Percentiles rank a stretch among this genome's conserved stretches.
phyloP scores from a whole-genome alignment of 1,140 invertebrate genomes.

The Diabrotica virgifera region DNA sequence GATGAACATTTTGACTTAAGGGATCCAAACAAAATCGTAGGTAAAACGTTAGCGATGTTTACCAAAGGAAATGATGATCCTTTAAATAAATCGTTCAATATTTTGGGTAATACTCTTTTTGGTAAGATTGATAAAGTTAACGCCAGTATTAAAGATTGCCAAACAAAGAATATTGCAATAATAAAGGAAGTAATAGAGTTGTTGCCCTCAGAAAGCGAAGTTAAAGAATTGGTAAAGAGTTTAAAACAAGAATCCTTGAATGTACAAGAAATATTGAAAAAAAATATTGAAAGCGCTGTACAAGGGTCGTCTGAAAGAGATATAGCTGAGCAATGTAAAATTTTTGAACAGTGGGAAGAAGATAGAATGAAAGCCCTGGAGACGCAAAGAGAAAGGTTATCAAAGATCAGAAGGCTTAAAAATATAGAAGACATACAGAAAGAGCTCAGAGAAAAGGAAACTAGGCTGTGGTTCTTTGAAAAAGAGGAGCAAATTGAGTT shows the following conservation, averaged over 20 bases:
- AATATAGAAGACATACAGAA: constrained; percentile 60
- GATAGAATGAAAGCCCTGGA: constrained; percentile 56
- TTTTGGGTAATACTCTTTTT: constrained; percentile 67
- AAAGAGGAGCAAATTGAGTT: constrained; percentile 68
- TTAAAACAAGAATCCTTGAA: constrained; percentile 37
- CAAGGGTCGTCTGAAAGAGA: constrained; percentile 53
- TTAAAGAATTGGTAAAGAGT: constrained; percentile 33
- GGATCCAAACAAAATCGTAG: constrained; percentile 64
- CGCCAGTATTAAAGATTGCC: constrained; percentile 47
- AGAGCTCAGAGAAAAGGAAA: constrained; percentile 58
- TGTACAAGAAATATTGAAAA: constrained; percentile 51
- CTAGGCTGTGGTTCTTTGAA: constrained; percentile 75
- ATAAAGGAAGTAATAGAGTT: constrained; percentile 50
- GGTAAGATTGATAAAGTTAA: constrained; percentile 64
- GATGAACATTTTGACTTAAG: constrained; percentile 86
- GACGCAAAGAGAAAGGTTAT: constrained; percentile 55
- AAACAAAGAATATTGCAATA: constrained; percentile 43
- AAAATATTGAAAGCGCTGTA: constrained; percentile 52
- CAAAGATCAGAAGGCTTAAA: constrained; percentile 54
- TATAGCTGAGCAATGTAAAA: constrained; percentile 57
- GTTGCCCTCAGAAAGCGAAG: constrained; percentile 45
- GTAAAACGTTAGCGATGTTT: constrained; percentile 73
- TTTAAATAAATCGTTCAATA: constrained; percentile 61
- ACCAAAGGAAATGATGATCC: constrained; percentile 54
- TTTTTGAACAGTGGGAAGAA: constrained; percentile 58